These are phyloP conservation scores for Scolanthus callimorphus DNA, from an alignment of 92 coral and sea anemone species.

Conservation along the genomic window DNA sequence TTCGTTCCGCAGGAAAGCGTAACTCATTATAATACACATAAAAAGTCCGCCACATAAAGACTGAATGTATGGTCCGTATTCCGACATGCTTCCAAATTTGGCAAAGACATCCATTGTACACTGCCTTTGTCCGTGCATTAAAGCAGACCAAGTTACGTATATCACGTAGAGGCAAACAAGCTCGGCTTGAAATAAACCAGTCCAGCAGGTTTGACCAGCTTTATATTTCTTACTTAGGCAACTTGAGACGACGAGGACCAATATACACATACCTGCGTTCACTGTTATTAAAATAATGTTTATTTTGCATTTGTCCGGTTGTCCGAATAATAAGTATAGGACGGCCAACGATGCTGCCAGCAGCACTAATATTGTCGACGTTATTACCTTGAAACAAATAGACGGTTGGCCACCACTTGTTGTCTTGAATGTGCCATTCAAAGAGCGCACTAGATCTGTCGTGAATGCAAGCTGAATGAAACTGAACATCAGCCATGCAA, in stretches of 20 bases:
- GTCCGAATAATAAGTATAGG: slow-evolving; percentile 39
- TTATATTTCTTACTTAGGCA: slow-evolving; percentile 1
- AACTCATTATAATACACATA: slow-evolving; percentile 46
- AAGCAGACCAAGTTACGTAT: slow-evolving; percentile 52
- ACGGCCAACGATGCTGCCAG: slow-evolving; percentile 28
- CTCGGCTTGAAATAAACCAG: slow-evolving; percentile 55
- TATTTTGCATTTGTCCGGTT: slow-evolving; percentile 55
- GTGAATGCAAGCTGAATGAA: slow-evolving; percentile 60
- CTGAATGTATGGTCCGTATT: slow-evolving; percentile 34
- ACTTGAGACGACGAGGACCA: slow-evolving; percentile 38
- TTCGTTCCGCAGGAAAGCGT: slow-evolving; percentile 53
- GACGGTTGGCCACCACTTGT: not conserved
- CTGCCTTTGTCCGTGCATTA: slow-evolving; percentile 41
- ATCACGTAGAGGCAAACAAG: slow-evolving; percentile 47
- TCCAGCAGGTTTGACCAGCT: not conserved
- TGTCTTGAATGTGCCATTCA: slow-evolving; percentile 19
- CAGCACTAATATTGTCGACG: slow-evolving; percentile 5
- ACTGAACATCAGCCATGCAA: slow-evolving; percentile 61
- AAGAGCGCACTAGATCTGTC: slow-evolving; percentile 59
- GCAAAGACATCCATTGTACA: slow-evolving; percentile 39
- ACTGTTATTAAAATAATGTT: slow-evolving; percentile 47
- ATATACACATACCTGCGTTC: slow-evolving; percentile 39
- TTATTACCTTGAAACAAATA: not conserved
- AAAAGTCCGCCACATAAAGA: slow-evolving; percentile 27
- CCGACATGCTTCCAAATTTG: slow-evolving; percentile 11